A percentile compares a stretch with the other conserved stretches of the same genome.
These are phyloP conservation scores for Oryzias sinensis DNA, from an alignment of 2,797 vertebrate genomes.

Conservation along the genomic window DNA sequence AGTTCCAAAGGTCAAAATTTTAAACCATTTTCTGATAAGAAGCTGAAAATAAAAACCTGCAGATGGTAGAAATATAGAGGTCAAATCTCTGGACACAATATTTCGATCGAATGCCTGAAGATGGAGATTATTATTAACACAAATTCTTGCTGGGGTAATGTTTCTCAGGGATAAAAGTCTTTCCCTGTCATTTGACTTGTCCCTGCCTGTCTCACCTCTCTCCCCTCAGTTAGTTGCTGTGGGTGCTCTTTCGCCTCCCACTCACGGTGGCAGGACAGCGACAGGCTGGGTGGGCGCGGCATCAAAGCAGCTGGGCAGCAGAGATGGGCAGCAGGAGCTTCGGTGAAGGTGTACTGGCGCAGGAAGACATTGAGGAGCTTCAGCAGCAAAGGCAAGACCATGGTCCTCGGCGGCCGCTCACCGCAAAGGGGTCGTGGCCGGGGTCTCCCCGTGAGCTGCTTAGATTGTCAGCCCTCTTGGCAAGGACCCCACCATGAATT, in stretches of 20 bases:
- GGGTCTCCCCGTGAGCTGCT: constrained; percentile 38
- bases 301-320: constrained; percentile 66
- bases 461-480: not conserved
- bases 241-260: constrained; percentile 66
- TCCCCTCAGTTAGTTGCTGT: constrained; percentile 48
- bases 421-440: constrained; percentile 40
- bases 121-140: no score
- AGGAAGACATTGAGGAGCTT: constrained; percentile 75
- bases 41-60: no score
- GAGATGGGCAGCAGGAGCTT: constrained; percentile 22
- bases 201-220: constrained; percentile 62
- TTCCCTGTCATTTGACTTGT: not conserved
- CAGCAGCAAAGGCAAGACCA: constrained; percentile 75
- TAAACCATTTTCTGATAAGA: no score
- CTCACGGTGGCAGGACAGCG: constrained; percentile 59
- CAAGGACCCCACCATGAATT: constrained; percentile 18
- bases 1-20: no score
- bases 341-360: constrained; percentile 46
- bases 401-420: constrained; percentile 69
- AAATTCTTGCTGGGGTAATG: no score
- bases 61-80: no score
- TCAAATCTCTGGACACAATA: no score
- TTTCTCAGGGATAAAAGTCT: not conserved
- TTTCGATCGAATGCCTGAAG: no score
- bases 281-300: constrained; percentile 68